phyloP scores from a whole-genome alignment of 2,113 vertebrate species.

The Podarcis muralis region DNA sequence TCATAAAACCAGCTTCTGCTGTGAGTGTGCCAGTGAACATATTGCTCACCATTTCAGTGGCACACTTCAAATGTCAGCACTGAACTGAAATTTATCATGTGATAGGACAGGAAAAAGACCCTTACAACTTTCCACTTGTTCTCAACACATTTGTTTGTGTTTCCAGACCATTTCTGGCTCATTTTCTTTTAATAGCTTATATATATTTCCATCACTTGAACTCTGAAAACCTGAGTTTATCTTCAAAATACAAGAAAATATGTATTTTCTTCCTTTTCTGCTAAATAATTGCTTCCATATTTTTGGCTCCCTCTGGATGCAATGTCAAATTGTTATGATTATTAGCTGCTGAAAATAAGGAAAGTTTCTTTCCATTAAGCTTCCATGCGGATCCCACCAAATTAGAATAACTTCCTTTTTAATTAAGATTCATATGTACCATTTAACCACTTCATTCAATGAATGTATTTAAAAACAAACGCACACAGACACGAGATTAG shows the following conservation, averaged over 20 bases:
- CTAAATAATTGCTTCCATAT: constrained; percentile 76
- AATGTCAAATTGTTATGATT: constrained; percentile 75
- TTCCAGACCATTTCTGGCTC: constrained; percentile 12
- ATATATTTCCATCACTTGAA: constrained; percentile 33
- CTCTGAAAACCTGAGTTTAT: constrained; percentile 61
- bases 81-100: constrained; percentile 21
- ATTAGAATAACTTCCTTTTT: constrained; percentile 72
- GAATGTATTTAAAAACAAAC: constrained; percentile 34
- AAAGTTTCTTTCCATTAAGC: constrained; percentile 51
- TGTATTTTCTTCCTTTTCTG: constrained; percentile 62
- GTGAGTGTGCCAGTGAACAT: constrained; percentile 25
- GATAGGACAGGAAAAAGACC: neutral
- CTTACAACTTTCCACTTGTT: constrained; percentile 33
- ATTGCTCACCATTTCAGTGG: constrained; percentile 48
- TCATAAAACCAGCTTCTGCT: neutral
- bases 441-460: constrained; percentile 68
- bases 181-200: constrained; percentile 42
- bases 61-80: constrained; percentile 30
- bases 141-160: constrained; percentile 40
- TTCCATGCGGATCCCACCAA: constrained; percentile 70
- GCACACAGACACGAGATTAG: constrained; percentile 26
- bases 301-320: constrained; percentile 70
- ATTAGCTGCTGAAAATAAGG: constrained; percentile 77
- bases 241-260: constrained; percentile 67
- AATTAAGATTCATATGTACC: constrained; percentile 54